Evolutionary conservation across 1,140 invertebrate genomes (phyloP).

Genomic region (Nebria ingens): DNA sequence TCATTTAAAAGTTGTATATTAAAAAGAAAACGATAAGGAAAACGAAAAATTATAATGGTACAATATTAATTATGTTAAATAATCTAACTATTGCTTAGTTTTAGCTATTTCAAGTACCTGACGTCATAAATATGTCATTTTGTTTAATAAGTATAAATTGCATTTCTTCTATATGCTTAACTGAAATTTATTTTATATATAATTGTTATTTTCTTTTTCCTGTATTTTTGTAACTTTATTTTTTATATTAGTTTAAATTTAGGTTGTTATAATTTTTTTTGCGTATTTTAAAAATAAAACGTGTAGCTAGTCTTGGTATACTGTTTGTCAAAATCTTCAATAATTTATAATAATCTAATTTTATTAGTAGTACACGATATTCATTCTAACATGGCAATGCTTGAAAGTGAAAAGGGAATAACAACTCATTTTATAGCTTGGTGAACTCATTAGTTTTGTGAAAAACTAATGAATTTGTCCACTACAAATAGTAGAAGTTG

Average conservation of each 20-base stretch:
- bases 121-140: neutral
- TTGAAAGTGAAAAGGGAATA: no score
- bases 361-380: no score
- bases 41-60: neutral
- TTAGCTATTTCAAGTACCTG: constrained; percentile 9
- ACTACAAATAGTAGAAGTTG: no score
- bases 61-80: neutral
- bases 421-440: no score
- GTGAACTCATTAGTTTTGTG: no score
- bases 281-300: neutral
- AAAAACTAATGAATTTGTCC: no score
- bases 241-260: no score
- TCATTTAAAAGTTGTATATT: neutral
- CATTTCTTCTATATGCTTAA: constrained; percentile 4
- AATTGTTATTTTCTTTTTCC: neutral
- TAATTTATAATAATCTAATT: no score
- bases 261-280: no score
- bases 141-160: neutral
- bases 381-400: no score
- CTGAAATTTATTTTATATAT: constrained; percentile 5
- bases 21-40: neutral
- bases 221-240: constrained; percentile 2
- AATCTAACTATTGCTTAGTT: constrained; percentile 3
- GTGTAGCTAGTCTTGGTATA: neutral
- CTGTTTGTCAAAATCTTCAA: no score